phyloP scores from a whole-genome alignment of 2,797 vertebrate genomes.

The Tachyglossus aculeatus region DNA sequence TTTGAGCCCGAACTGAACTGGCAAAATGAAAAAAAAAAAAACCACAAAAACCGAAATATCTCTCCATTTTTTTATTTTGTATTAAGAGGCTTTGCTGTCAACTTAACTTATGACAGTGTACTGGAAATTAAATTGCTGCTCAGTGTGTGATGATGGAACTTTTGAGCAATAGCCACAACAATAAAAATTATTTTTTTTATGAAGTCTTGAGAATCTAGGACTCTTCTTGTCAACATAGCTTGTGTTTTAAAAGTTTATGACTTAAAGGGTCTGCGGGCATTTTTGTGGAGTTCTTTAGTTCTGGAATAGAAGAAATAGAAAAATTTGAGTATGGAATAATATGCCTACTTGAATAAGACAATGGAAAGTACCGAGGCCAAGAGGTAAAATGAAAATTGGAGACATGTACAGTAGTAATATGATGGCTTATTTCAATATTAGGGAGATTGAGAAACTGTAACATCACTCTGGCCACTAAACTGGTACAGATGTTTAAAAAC shows the following conservation, averaged over 20 bases:
- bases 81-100: slow-evolving; percentile 24
- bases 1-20: slow-evolving; percentile 37
- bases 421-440: no score
- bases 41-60: no score
- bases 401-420: no score
- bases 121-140: slow-evolving; percentile 48
- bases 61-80: slow-evolving; percentile 31
- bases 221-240: not conserved
- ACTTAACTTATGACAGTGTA: slow-evolving; percentile 19
- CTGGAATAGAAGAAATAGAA: no score
- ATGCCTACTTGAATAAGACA: no score
- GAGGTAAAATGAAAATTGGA: slow-evolving; percentile 6
- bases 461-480: no score
- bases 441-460: no score
- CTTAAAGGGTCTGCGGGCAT: no score
- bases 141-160: not conserved
- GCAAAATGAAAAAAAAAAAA: slow-evolving; percentile 24
- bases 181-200: not conserved
- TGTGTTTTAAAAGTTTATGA: not conserved
- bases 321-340: no score
- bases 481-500: no score
- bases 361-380: no score
- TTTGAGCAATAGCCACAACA: not conserved
- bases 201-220: not conserved
- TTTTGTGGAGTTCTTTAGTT: no score